Base-by-base conservation (phyloP, 2,797 vertebrate genomes). In the Argyrosomus regius region DNA sequence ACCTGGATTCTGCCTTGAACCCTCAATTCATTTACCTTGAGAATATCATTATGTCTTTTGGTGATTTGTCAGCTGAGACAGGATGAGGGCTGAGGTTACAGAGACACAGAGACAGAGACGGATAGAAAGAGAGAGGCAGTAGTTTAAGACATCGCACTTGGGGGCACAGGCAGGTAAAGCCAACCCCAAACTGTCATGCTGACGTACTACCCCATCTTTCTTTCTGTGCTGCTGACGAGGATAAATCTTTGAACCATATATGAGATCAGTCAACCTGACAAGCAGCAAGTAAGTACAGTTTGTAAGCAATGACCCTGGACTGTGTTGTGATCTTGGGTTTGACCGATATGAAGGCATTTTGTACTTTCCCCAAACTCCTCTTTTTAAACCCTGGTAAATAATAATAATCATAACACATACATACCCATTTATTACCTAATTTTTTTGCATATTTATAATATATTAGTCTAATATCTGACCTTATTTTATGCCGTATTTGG, bases 101-200 rank as follows among this genome's bases (percentile, higher is more conserved):
- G 58, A 71, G 43, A 67, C 22, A 35, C 20, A 43, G 57, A 56
- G 68, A 78, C 39, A 57, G 77, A 76, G 69, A 82, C 0, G 3
- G 50, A 74, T 11, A 50, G 53, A 57, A 64, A 71, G 46, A 26
- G 31, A 66, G 46, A 48, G 31, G 24, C 46, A 57, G 68, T 22
- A 71, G 78, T 77, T 86, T 77, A 67, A 81, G 71, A 66, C 75
- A 31, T 65, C 58, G 43, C 64, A 81, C 72, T 54, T 20, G 14
- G 65, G 75, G 71, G 69, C 14, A 72, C 60, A 10, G 28, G 71
- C 86, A 79, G 75, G 82, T 83, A 77, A 83, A 80, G 54, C 66
- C 87, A 91, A 90, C 87, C 81, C 70, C 81, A 90, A 83, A 85
- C 77, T 92, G 88, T 92, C 90, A 88, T 18, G 28, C 71, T 86